Percentiles rank a stretch among this genome's conserved stretches.
These are phyloP conservation scores for Microctonus aethiopoides DNA, from an alignment of 2,888 invertebrate species.

Conservation along the genomic window DNA sequence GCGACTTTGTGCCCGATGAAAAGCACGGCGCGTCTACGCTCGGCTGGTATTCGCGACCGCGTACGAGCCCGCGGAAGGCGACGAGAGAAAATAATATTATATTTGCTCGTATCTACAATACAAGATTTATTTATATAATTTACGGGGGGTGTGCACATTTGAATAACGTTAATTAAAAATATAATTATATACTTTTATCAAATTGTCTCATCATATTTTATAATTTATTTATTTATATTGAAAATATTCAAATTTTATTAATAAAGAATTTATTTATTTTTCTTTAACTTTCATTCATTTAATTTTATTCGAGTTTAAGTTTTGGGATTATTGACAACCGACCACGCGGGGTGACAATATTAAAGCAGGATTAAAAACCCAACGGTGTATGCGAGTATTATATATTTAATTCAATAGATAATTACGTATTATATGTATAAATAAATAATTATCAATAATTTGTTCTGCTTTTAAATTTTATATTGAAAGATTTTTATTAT, in stretches of 20 bases:
- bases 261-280: too few species aligned
- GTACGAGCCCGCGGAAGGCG: slow-evolving; percentile 28
- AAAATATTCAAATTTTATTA: too few species aligned
- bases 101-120: background rate
- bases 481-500: too few species aligned
- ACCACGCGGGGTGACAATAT: background rate
- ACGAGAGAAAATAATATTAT: background rate
- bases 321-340: background rate
- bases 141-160: too few species aligned
- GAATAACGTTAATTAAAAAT: background rate
- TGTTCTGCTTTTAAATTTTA: too few species aligned
- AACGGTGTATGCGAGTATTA: background rate
- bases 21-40: slow-evolving; percentile 25
- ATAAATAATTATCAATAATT: background rate
- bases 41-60: slow-evolving; percentile 27
- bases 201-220: too few species aligned
- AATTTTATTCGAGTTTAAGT: too few species aligned
- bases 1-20: slow-evolving; percentile 4
- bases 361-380: background rate
- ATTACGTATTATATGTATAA: background rate
- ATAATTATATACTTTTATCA: too few species aligned
- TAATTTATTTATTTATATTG: background rate
- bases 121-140: background rate
- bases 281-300: too few species aligned
- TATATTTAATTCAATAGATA: background rate